Evolutionary conservation across 2,797 vertebrate genomes (phyloP).

Genomic region (Lacerta agilis): DNA sequence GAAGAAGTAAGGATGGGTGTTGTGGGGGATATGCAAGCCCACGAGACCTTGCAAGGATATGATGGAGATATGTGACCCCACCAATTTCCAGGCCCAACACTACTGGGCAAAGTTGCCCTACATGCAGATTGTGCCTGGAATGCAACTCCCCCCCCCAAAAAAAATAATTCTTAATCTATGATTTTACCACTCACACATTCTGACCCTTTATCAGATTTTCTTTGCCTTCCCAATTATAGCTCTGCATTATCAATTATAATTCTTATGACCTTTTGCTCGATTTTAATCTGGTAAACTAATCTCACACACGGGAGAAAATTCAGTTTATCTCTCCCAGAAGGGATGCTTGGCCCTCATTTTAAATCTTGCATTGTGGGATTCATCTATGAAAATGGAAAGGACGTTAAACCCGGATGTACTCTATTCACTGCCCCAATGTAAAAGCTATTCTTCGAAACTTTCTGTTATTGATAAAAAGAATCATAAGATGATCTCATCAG

Average conservation of each 20-base stretch:
- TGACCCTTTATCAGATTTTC: neutral
- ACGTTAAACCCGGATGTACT: neutral
- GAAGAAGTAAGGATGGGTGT: no score
- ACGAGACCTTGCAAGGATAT: no score
- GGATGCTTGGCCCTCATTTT: neutral
- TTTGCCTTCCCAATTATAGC: constrained; percentile 3
- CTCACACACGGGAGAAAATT: neutral
- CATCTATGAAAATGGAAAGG: neutral
- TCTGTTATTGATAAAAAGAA: neutral
- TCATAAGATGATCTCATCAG: neutral
- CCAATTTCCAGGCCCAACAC: no score
- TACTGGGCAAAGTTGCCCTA: no score
- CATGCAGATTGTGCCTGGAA: no score
- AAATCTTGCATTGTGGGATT: accelerated
- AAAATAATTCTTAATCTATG: constrained; percentile 1
- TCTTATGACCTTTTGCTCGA: neutral
- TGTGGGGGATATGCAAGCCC: no score
- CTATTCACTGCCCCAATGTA: constrained; percentile 13
- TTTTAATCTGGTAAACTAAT: neutral
- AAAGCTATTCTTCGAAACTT: neutral
- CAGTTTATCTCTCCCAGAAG: neutral
- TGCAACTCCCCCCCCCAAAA: neutral
- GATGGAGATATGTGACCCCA: no score
- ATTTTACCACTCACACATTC: neutral
- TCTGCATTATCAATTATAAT: neutral